phyloP scores from a whole-genome alignment of 2,113 vertebrate genomes.

The Poeciliopsis prolifica region DNA sequence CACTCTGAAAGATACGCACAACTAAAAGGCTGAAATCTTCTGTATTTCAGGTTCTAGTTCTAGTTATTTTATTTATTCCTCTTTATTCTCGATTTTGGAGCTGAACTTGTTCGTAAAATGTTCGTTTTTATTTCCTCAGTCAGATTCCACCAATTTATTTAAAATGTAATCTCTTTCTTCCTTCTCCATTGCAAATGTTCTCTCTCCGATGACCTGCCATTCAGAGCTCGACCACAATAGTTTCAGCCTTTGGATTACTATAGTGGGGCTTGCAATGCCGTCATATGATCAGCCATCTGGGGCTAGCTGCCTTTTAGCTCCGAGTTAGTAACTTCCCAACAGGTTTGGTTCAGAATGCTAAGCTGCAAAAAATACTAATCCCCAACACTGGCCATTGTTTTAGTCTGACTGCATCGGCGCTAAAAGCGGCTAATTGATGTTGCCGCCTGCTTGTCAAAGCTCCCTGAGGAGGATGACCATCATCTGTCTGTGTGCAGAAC shows the following conservation, averaged over 20 bases:
- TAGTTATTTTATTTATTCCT: too few relatives aligned
- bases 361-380: conserved; percentile 63
- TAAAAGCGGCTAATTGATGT: conserved; percentile 76
- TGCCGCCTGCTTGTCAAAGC: conserved; percentile 55
- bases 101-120: too few relatives aligned
- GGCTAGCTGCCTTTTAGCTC: conserved; percentile 51
- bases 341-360: conserved; percentile 44
- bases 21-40: too few relatives aligned
- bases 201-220: conserved; percentile 28
- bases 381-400: conserved; percentile 53
- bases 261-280: conserved; percentile 53
- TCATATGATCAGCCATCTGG: conserved; percentile 55
- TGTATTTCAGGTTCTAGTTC: too few relatives aligned
- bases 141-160: not conserved
- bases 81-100: too few relatives aligned
- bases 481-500: not conserved
- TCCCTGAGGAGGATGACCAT: conserved; percentile 38
- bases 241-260: conserved; percentile 61
- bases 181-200: not conserved
- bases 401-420: conserved; percentile 36
- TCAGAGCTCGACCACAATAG: conserved; percentile 45
- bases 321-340: conserved; percentile 35
- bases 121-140: not conserved
- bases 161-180: not conserved
- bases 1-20: too few relatives aligned